Percentiles rank a stretch among this genome's conserved stretches.
Evolutionary conservation across 2,113 vertebrate species (phyloP).

Genomic region (Merops nubicus): DNA sequence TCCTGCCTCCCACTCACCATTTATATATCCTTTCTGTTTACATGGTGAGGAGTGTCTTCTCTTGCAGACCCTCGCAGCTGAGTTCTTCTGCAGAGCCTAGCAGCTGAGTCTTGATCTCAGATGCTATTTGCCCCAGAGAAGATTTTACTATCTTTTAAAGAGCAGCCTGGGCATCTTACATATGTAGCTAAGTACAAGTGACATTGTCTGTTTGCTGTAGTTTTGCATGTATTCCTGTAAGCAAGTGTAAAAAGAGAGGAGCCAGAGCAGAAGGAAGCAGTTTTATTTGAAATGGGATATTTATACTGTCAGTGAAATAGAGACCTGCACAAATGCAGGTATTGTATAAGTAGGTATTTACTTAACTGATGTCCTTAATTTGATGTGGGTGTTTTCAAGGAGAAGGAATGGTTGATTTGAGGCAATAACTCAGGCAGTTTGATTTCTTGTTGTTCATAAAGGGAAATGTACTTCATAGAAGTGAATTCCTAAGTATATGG

Average conservation of each 20-base stretch:
- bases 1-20: background rate
- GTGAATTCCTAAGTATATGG: slow-evolving; percentile 42
- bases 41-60: background rate
- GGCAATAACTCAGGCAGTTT: slow-evolving; percentile 15
- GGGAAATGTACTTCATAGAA: slow-evolving; percentile 29
- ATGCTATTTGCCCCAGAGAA: background rate
- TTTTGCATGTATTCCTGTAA: background rate
- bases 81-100: background rate
- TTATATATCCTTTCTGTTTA: background rate
- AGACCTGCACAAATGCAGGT: background rate
- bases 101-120: background rate
- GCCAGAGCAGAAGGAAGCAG: background rate
- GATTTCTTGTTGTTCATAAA: slow-evolving; percentile 18
- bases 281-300: background rate
- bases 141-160: background rate
- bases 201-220: background rate
- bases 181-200: background rate
- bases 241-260: background rate
- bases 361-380: background rate
- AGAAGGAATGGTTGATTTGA: background rate
- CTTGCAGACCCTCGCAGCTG: background rate
- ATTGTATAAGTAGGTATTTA: background rate
- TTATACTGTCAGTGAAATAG: background rate
- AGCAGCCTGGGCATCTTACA: background rate
- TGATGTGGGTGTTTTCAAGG: background rate